Evolutionary conservation across 35 echinoderm and acorn worm genomes (phyloP).

Genomic region (Apostichopus japonicus): DNA sequence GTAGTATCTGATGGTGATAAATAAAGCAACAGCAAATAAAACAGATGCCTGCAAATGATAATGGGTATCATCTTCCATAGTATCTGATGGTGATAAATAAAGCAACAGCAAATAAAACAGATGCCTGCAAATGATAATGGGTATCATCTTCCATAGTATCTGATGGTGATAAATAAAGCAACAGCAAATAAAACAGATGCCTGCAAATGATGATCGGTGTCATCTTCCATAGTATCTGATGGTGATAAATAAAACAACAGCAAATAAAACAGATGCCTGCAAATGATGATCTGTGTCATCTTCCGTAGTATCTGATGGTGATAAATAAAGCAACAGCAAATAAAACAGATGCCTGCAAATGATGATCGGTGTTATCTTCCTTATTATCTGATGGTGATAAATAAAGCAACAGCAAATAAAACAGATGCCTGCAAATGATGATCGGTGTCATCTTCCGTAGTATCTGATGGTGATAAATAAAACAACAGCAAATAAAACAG

Average conservation of each 20-base stretch:
- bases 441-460: neutral
- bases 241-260: no score
- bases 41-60: neutral
- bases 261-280: constrained; percentile 28
- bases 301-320: neutral
- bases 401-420: no score
- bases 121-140: neutral
- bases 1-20: no score
- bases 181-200: no score
- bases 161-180: no score
- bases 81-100: no score
- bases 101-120: no score
- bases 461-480: no score
- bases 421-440: neutral
- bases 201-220: neutral
- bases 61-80: neutral
- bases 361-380: neutral
- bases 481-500: no score
- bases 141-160: neutral
- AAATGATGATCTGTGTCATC: neutral
- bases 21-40: no score
- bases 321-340: no score
- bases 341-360: constrained; percentile 21
- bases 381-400: no score
- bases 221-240: neutral